Percentiles rank a stretch among this genome's conserved stretches.
These are phyloP conservation scores for Brachionus paranguensis DNA, from an alignment of 1,140 invertebrate species.

Conservation along the genomic window DNA sequence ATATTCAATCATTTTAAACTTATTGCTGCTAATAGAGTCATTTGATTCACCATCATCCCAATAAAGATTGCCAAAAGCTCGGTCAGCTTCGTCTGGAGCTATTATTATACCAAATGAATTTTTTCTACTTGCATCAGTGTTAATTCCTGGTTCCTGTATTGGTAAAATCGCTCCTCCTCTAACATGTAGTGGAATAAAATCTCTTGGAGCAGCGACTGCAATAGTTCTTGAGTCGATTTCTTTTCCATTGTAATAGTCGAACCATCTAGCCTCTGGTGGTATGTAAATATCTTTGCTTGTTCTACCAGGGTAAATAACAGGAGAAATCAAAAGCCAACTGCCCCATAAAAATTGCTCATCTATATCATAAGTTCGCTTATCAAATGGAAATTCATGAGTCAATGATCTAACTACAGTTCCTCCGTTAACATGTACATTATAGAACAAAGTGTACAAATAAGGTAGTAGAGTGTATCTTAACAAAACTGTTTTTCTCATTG, in stretches of 20 bases:
- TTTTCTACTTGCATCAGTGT: slow-evolving; percentile 43
- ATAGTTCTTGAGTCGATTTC: background rate
- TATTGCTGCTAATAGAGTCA: background rate
- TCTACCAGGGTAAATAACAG: slow-evolving; percentile 64
- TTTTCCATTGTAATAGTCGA: slow-evolving; percentile 20
- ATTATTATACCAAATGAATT: slow-evolving; percentile 40
- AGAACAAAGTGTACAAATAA: slow-evolving; percentile 75
- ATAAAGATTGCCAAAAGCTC: slow-evolving; percentile 40
- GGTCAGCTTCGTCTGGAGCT: slow-evolving; percentile 25
- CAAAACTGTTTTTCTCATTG: slow-evolving; percentile 59
- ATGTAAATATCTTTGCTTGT: background rate
- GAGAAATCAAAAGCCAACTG: slow-evolving; percentile 65
- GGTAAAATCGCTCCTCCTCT: slow-evolving; percentile 53
- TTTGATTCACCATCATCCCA: slow-evolving; percentile 42
- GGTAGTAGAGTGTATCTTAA: slow-evolving; percentile 70
- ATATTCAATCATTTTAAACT: slow-evolving; percentile 1
- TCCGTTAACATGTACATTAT: slow-evolving; percentile 64
- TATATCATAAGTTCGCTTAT: slow-evolving; percentile 63
- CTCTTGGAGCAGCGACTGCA: slow-evolving; percentile 42
- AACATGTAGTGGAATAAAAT: slow-evolving; percentile 52
- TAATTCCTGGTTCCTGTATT: slow-evolving; percentile 45
- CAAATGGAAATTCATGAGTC: slow-evolving; percentile 58
- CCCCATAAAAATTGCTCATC: slow-evolving; percentile 75
- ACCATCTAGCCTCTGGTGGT: slow-evolving; percentile 33
- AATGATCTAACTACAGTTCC: slow-evolving; percentile 70